Conservation (phyloP, 2,888 invertebrate genomes). For the Odontothrips loti region DNA sequence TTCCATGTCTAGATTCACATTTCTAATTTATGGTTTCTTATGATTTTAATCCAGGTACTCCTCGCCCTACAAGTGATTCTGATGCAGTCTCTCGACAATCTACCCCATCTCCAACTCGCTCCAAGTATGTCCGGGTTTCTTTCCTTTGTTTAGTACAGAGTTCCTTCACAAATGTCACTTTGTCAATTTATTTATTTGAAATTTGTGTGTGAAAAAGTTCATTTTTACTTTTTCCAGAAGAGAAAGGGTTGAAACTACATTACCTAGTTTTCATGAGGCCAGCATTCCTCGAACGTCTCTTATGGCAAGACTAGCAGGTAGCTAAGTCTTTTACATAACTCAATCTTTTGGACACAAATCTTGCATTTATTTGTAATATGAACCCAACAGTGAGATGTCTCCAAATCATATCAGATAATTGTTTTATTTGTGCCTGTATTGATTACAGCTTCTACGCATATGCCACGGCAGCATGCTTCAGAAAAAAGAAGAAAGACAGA, state of each 20-base stretch:
- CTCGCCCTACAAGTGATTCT: background rate
- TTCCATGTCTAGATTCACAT: no score
- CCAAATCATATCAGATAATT: background rate
- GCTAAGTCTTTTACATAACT: background rate
- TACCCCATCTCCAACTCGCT: background rate
- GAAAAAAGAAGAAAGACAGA: background rate
- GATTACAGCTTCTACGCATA: background rate
- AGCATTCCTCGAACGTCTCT: background rate
- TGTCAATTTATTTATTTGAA: background rate
- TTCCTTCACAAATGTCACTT: background rate
- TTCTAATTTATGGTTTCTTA: background rate
- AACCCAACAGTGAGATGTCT: background rate
- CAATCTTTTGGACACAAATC: background rate
- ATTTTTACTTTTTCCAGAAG: background rate
- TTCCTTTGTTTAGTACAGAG: background rate
- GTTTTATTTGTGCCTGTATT: background rate
- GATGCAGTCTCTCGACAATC: background rate
- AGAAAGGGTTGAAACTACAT: background rate
- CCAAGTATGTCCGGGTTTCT: background rate
- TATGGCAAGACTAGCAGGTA: constrained; percentile 1
- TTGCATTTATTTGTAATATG: background rate
- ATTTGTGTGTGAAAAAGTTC: background rate
- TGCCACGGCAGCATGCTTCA: background rate
- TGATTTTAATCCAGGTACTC: background rate
- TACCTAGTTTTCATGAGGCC: background rate